These are phyloP conservation scores for Bombus consobrinus DNA, from an alignment of 1,140 invertebrate species.

Conservation along the genomic window DNA sequence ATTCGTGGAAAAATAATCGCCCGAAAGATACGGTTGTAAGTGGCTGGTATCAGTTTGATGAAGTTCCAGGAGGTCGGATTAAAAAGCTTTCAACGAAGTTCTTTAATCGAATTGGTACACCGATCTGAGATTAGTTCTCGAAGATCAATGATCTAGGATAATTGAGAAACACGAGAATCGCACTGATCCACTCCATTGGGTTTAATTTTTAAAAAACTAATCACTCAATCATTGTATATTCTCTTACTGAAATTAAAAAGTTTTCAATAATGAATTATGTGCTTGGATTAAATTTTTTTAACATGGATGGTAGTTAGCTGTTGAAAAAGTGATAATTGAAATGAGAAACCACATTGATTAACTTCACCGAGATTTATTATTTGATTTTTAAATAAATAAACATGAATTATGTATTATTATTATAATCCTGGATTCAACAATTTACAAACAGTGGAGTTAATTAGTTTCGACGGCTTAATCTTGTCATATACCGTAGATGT, in stretches of 20 bases:
- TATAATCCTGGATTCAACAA: too few species aligned
- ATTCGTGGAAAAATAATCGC: slow-evolving; percentile 1
- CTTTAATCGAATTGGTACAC: slow-evolving; percentile 1
- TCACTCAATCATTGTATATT: too few species aligned
- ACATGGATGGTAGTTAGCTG: too few species aligned
- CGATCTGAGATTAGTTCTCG: neutral
- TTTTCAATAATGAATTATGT: too few species aligned
- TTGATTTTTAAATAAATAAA: too few species aligned
- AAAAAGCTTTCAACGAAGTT: neutral
- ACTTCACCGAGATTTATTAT: too few species aligned
- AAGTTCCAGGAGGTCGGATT: neutral
- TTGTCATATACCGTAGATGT: neutral
- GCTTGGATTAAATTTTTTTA: too few species aligned
- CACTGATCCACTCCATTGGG: neutral
- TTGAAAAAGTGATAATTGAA: neutral
- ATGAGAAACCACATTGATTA: too few species aligned
- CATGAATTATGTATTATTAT: too few species aligned
- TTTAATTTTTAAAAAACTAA: neutral
- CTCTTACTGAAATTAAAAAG: too few species aligned
- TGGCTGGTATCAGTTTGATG: slow-evolving; percentile 5
- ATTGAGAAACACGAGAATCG: neutral
- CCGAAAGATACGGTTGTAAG: neutral
- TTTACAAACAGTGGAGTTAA: neutral
- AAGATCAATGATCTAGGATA: neutral
- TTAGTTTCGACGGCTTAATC: neutral